These are phyloP conservation scores for Leptura quadrifasciata DNA, from an alignment of 2,888 invertebrate species.

Conservation along the genomic window DNA sequence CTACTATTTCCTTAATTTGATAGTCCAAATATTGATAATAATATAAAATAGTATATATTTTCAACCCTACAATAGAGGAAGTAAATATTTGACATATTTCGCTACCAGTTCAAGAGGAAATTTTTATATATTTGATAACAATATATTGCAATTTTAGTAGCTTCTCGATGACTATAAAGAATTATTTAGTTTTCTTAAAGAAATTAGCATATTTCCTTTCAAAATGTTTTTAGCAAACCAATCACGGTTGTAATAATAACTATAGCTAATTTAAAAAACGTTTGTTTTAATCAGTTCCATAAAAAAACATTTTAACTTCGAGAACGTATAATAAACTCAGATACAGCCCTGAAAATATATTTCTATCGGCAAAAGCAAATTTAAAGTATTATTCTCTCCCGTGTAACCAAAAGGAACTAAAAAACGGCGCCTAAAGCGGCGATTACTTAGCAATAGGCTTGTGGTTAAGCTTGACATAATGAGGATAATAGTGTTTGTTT, in stretches of 20 bases:
- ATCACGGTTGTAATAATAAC: background rate
- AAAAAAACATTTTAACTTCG: background rate
- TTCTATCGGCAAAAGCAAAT: background rate
- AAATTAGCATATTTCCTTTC: background rate
- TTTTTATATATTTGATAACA: too few relatives aligned
- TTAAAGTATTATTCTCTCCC: background rate
- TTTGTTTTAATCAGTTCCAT: background rate
- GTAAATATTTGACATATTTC: too few relatives aligned
- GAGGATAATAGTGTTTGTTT: slow-evolving; percentile 51
- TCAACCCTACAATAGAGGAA: too few relatives aligned
- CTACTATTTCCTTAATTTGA: too few relatives aligned
- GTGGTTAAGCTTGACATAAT: slow-evolving; percentile 51
- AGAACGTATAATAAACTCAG: background rate
- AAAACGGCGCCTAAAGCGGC: slow-evolving; percentile 41
- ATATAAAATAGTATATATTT: too few relatives aligned
- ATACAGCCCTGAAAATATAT: slow-evolving; percentile 5
- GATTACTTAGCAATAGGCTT: slow-evolving; percentile 39
- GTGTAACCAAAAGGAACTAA: slow-evolving; percentile 15
- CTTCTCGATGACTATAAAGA: too few relatives aligned
- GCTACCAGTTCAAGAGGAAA: background rate
- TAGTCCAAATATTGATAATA: too few relatives aligned
- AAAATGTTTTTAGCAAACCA: background rate
- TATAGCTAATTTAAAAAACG: background rate
- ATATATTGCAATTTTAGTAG: too few relatives aligned
- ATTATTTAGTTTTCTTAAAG: too few relatives aligned